Evolutionary conservation across 2,888 invertebrate species (phyloP).

Genomic region (Chironomus tentans): DNA sequence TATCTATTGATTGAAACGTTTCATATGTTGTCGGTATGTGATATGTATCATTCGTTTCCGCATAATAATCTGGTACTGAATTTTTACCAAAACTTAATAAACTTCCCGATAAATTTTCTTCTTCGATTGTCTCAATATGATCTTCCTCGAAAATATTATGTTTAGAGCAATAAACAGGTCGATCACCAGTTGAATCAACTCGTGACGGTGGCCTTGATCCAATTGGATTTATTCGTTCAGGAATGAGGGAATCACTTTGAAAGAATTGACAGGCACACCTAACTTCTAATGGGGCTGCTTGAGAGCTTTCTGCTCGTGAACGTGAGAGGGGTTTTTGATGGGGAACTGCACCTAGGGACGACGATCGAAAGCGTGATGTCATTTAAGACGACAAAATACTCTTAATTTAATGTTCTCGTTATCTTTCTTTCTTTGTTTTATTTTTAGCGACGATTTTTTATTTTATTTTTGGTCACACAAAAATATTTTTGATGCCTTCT

Average conservation of each 20-base stretch:
- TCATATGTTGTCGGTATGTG: background rate
- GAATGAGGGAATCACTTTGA: conserved; percentile 68
- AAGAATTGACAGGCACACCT: conserved; percentile 80
- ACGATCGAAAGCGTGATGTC: conserved; percentile 51
- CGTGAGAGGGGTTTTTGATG: conserved; percentile 54
- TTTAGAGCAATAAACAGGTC: background rate
- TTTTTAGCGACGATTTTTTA: background rate
- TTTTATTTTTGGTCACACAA: too few species aligned
- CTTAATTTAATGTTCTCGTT: background rate
- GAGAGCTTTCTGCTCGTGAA: conserved; percentile 61
- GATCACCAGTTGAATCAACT: conserved; percentile 41
- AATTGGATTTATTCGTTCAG: conserved; percentile 62
- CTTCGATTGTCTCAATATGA: background rate
- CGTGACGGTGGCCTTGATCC: conserved; percentile 56
- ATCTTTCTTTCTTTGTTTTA: background rate
- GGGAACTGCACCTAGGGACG: conserved; percentile 58
- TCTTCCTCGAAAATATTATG: conserved; percentile 1
- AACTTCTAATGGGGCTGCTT: conserved; percentile 66
- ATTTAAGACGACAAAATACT: conserved; percentile 25
- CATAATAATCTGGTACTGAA: conserved; percentile 18
- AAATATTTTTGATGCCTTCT: too few species aligned
- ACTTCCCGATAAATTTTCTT: conserved; percentile 23
- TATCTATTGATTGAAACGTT: background rate
- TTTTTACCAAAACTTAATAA: conserved; percentile 16
- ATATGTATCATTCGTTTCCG: background rate